These are phyloP conservation scores for Enteromius fasciolatus DNA, from an alignment of 2,797 vertebrate genomes.

Conservation along the genomic window DNA sequence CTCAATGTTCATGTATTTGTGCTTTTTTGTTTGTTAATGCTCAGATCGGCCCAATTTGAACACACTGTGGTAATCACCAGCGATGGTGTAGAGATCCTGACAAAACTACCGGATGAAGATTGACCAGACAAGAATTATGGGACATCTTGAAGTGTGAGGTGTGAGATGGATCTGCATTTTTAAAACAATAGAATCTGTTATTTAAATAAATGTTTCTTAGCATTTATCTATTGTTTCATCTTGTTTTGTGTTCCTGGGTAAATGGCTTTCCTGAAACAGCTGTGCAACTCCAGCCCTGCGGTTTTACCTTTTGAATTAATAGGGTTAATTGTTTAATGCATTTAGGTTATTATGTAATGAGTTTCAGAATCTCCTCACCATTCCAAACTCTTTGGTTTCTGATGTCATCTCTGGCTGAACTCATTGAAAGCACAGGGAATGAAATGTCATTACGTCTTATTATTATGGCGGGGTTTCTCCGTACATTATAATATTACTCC, in stretches of 20 bases:
- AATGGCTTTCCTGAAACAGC: constrained; percentile 11
- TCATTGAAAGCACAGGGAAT: constrained; percentile 29
- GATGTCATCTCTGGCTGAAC: constrained; percentile 28
- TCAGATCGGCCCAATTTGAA: constrained; percentile 94
- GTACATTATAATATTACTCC: constrained; percentile 58
- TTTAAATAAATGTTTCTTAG: constrained; percentile 29
- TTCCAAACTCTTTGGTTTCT: constrained; percentile 21
- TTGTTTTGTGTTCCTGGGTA: background rate
- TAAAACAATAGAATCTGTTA: background rate
- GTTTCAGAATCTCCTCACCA: constrained; percentile 5
- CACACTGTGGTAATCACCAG: constrained; percentile 90
- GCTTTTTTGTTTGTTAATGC: constrained; percentile 30
- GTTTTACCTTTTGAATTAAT: constrained; percentile 1
- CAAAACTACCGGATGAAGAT: constrained; percentile 75
- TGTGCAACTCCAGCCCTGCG: background rate
- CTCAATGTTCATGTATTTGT: constrained; percentile 16
- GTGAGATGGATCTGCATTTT: background rate
- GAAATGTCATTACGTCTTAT: constrained; percentile 60
- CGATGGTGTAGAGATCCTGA: constrained; percentile 86
- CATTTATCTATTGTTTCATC: constrained; percentile 1
- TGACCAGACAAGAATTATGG: constrained; percentile 43
- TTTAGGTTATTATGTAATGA: background rate
- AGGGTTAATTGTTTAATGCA: constrained; percentile 40
- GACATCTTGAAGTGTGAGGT: constrained; percentile 1
- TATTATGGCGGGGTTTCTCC: constrained; percentile 51